Conservation (phyloP, 64 coral and sea anemone genomes). For the Dendrophyllia cribrosa region DNA sequence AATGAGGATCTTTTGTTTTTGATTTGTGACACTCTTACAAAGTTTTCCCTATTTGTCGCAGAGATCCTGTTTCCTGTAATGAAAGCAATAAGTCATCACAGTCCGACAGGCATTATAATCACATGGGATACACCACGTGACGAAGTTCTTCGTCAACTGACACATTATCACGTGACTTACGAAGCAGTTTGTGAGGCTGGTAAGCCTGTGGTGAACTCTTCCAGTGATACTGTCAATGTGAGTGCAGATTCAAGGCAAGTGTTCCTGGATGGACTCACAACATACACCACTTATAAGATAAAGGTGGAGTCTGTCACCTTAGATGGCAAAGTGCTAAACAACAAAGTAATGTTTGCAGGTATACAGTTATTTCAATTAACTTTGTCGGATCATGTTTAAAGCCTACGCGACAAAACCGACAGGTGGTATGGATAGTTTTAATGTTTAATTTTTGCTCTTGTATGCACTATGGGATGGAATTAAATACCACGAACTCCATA, state of each 20-base stretch:
- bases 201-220: conserved; percentile 5
- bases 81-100: conserved; percentile 6
- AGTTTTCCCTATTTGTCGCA: background rate
- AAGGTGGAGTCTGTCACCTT: conserved; percentile 42
- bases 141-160: conserved; percentile 31
- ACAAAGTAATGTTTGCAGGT: conserved; percentile 39
- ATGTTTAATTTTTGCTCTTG: too few relatives aligned
- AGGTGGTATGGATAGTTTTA: too few relatives aligned
- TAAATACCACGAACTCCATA: too few relatives aligned
- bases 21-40: too few relatives aligned
- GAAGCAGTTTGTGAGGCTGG: conserved; percentile 13
- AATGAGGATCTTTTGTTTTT: too few relatives aligned
- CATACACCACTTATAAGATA: conserved; percentile 60
- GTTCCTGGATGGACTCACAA: conserved; percentile 22
- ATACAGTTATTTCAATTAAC: background rate
- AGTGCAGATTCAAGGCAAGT: conserved; percentile 32
- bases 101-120: conserved; percentile 42
- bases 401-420: too few relatives aligned
- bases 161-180: conserved; percentile 60
- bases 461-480: too few relatives aligned
- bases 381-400: too few relatives aligned
- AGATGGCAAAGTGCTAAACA: conserved; percentile 29
- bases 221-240: conserved; percentile 21
- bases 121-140: conserved; percentile 56
- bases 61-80: conserved; percentile 49